Evolutionary conservation across 2,888 invertebrate genomes (phyloP).

Genomic region (Brachynemurus nebulosus): DNA sequence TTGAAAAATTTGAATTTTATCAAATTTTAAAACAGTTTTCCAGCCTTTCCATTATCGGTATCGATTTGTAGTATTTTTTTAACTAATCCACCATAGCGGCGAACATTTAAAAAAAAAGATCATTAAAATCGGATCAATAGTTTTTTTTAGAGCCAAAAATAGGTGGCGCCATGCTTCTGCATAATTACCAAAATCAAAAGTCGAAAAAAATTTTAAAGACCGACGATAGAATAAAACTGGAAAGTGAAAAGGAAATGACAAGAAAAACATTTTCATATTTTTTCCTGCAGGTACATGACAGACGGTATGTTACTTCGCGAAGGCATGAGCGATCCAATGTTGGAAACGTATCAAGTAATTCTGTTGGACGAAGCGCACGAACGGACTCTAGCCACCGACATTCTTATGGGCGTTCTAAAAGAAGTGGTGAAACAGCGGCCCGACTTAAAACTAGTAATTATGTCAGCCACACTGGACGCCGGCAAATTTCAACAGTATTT

Average conservation of each 20-base stretch:
- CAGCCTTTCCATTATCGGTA: too few relatives aligned
- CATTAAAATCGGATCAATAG: not conserved
- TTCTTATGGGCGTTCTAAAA: constrained; percentile 96
- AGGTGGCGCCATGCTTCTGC: too few relatives aligned
- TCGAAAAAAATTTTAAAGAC: too few relatives aligned
- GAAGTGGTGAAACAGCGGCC: constrained; percentile 87
- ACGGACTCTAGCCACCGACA: constrained; percentile 94
- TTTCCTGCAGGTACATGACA: constrained; percentile 72
- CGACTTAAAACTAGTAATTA: constrained; percentile 93
- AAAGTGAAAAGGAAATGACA: too few relatives aligned
- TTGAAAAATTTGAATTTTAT: too few relatives aligned
- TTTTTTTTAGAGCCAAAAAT: too few relatives aligned
- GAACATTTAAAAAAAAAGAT: not conserved
- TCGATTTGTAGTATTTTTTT: too few relatives aligned
- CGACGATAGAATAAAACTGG: too few relatives aligned
- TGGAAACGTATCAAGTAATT: constrained; percentile 91
- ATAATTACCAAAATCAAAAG: too few relatives aligned
- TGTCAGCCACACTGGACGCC: constrained; percentile 98
- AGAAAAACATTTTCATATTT: not conserved
- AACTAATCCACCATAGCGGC: too few relatives aligned
- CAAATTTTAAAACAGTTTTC: too few relatives aligned
- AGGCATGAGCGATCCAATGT: constrained; percentile 98
- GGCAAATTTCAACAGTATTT: constrained; percentile 99
- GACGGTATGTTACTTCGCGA: constrained; percentile 99
- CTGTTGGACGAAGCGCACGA: constrained; percentile 98